These are phyloP conservation scores for Karalla daura DNA, from an alignment of 2,797 vertebrate genomes.

Conservation along the genomic window DNA sequence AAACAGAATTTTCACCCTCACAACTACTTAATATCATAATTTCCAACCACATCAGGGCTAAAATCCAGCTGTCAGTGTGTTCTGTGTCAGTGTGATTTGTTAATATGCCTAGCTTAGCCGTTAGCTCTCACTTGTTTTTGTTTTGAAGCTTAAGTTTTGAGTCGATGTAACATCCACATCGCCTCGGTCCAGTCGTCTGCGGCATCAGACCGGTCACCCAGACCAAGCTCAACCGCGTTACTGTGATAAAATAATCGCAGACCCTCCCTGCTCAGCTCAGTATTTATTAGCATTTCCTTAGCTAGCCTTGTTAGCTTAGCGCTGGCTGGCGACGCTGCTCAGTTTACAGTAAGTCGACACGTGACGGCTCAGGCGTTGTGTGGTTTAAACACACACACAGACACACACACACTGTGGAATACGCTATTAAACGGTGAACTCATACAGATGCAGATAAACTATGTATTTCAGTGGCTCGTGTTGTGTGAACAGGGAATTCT, in stretches of 20 bases:
- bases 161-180: background rate
- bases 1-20: fast-evolving
- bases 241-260: background rate
- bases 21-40: fast-evolving
- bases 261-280: too few relatives aligned
- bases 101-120: conserved; percentile 8
- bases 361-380: conserved; percentile 29
- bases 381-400: too few relatives aligned
- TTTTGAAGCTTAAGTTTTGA: conserved; percentile 32
- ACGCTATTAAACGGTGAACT: too few relatives aligned
- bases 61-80: background rate
- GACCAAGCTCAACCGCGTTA: fast-evolving
- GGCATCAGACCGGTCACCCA: background rate
- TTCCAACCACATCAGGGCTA: fast-evolving
- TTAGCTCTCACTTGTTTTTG: conserved; percentile 29
- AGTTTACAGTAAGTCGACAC: conserved; percentile 44
- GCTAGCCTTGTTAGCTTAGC: conserved; percentile 25
- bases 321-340: conserved; percentile 22
- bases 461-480: too few relatives aligned
- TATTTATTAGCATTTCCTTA: background rate
- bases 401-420: too few relatives aligned
- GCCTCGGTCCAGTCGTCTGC: background rate
- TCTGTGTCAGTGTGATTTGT: background rate
- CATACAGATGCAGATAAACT: too few relatives aligned
- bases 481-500: too few relatives aligned